Evolutionary conservation across 1,140 invertebrate species (phyloP).

Genomic region (Drosophila nigrodunni): DNA sequence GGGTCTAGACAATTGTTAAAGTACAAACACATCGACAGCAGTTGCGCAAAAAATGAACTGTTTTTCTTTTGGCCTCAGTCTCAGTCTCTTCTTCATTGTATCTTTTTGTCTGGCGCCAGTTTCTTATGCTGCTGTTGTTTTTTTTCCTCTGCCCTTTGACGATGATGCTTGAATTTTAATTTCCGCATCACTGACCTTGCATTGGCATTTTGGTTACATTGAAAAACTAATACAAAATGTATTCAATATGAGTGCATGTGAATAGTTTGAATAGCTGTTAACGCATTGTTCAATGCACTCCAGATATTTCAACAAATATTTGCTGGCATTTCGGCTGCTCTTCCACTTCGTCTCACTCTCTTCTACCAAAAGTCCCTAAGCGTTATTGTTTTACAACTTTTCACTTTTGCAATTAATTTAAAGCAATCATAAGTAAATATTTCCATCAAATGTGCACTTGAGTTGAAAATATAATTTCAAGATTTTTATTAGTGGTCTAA

Average conservation of each 20-base stretch:
- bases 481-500: conserved; percentile 67
- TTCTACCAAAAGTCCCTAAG: conserved; percentile 47
- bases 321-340: conserved; percentile 32
- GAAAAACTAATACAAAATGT: conserved; percentile 17
- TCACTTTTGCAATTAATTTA: conserved; percentile 45
- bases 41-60: conserved; percentile 12
- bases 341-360: conserved; percentile 3
- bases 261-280: conserved; percentile 62
- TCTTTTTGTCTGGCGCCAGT: conserved; percentile 47
- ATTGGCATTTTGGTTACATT: conserved; percentile 3
- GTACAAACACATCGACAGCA: background rate
- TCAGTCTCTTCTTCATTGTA: conserved; percentile 48
- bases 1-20: conserved; percentile 63
- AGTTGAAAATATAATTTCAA: conserved; percentile 66
- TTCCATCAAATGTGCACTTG: conserved; percentile 19
- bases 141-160: conserved; percentile 46
- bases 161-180: conserved; percentile 71
- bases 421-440: conserved; percentile 19
- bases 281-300: conserved; percentile 68
- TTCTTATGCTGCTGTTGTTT: conserved; percentile 13
- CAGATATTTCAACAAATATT: conserved; percentile 72
- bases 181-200: conserved; percentile 53
- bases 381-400: conserved; percentile 76
- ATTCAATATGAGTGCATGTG: conserved; percentile 32
- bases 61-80: conserved; percentile 28